These are phyloP conservation scores for Heliopora coerulea DNA, from an alignment of 92 coral and sea anemone genomes.

Conservation along the genomic window DNA sequence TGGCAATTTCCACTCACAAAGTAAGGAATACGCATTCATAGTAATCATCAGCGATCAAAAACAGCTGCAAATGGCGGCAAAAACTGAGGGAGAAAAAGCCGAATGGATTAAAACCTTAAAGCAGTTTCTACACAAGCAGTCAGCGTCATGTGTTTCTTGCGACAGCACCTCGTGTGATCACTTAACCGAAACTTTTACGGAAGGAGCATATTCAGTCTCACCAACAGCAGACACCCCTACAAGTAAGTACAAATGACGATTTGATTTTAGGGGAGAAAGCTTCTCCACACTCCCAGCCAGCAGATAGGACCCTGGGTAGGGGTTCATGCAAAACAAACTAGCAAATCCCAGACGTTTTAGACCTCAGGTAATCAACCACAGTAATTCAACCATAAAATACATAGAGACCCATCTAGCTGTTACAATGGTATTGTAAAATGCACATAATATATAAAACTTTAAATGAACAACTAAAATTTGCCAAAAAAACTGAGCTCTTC, in stretches of 20 bases:
- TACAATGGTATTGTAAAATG: not conserved
- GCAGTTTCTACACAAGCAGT: slow-evolving; percentile 8
- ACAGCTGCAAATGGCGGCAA: slow-evolving; percentile 31
- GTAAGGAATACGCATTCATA: slow-evolving; percentile 15
- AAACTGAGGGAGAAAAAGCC: slow-evolving; percentile 3
- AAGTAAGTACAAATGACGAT: too few relatives aligned
- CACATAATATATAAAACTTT: too few relatives aligned
- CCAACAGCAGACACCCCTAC: too few relatives aligned
- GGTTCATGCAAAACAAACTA: not conserved
- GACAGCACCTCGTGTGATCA: too few relatives aligned
- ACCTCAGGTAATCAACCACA: too few relatives aligned
- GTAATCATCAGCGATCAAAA: not conserved
- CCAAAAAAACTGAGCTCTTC: slow-evolving; percentile 2
- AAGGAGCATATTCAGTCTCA: too few relatives aligned
- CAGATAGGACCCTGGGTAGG: too few relatives aligned
- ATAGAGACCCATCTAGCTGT: not conserved
- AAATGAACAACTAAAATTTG: not conserved
- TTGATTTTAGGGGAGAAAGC: too few relatives aligned
- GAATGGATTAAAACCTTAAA: slow-evolving; percentile 30
- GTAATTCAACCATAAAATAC: not conserved
- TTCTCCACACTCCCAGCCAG: too few relatives aligned
- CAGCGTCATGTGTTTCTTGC: too few relatives aligned
- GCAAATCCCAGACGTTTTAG: slow-evolving; percentile 5
- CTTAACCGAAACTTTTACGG: too few relatives aligned
- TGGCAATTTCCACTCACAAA: not conserved